Evolutionary conservation across 2,113 vertebrate species (phyloP).

Genomic region (Hemiscyllium ocellatum): DNA sequence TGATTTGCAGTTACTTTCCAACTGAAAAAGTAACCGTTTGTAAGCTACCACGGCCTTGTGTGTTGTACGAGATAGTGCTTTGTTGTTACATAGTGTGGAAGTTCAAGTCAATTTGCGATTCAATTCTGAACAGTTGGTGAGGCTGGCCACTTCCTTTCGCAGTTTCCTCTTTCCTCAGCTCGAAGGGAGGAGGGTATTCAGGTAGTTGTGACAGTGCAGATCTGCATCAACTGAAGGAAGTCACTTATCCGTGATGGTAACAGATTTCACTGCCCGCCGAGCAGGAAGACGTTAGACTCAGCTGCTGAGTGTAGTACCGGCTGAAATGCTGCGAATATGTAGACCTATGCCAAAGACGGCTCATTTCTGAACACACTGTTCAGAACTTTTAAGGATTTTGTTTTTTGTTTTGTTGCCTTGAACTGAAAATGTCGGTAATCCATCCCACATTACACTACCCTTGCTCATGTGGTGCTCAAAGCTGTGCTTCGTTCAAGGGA

Average conservation of each 20-base stretch:
- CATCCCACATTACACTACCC: neutral
- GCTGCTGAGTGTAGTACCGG: neutral
- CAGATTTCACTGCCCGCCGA: neutral
- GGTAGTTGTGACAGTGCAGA: slow-evolving; percentile 33
- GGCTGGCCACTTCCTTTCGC: slow-evolving; percentile 40
- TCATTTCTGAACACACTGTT: neutral
- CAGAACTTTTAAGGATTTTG: neutral
- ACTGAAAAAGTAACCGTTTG: neutral
- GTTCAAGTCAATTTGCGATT: neutral
- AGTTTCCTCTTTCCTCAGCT: slow-evolving; percentile 41
- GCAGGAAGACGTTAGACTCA: neutral
- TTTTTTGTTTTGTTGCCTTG: neutral
- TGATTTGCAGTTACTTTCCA: neutral
- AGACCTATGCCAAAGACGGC: neutral
- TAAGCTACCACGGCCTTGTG: too few relatives aligned
- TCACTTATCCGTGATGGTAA: neutral
- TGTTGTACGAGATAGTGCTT: neutral
- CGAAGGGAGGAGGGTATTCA: slow-evolving; percentile 5
- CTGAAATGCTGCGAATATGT: neutral
- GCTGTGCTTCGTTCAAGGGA: slow-evolving; percentile 25
- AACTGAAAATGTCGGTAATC: slow-evolving; percentile 20
- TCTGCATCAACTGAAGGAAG: neutral
- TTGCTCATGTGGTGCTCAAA: slow-evolving; percentile 35
- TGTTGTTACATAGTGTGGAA: neutral
- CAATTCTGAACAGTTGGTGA: neutral